Base-by-base conservation (phyloP, 2,113 vertebrate species). In the Leucoraja erinaceus region DNA sequence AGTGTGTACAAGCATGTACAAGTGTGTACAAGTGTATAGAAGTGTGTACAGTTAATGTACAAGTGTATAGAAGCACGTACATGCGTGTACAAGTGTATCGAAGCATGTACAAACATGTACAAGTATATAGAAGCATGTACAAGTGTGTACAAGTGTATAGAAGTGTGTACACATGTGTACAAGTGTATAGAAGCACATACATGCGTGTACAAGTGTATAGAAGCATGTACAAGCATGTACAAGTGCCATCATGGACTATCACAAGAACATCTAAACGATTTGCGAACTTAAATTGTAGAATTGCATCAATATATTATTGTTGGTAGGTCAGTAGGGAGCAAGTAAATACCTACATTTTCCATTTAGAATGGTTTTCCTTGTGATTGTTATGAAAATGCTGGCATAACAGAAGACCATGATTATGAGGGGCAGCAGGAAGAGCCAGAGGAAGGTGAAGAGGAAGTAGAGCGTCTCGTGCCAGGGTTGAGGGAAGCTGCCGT, bases 401-500 rank as follows among this genome's bases (percentile, higher is more conserved):
- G 63, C 54, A 88, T 93, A 93, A 74, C 93, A 93, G 70, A 77
- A 93, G 10, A 93, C 75, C 93, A 93, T 93, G 56, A 93, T 92
- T 68, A 93, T 20, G 25, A 92, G 76, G 1, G 93, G 93, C 93
- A 93, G 68, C 18, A 93, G 66, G 88, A 93, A 93, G 59, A 93
- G 88, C 79, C 83, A 93, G 33, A 92, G 54, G 88, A 93, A 93
- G 33, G 83, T 93, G 93, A 93, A 93, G 33, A 93, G 31, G 75
- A 88, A 90, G 86, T 93, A 91, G 25, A 92, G 54, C 66, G 75
- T 93, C 75, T 93, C 66, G 22, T 93, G 83, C 93, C 93, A 93
- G 38, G 63, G 47, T 16, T 93, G 72, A 16, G 54, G 33, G 22
- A 90, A 93, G 70, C 88, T 93, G 68, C 93, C 93, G 66, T 93